phyloP scores from a whole-genome alignment of 2,888 invertebrate genomes.

The Ormyrus pomaceus region DNA sequence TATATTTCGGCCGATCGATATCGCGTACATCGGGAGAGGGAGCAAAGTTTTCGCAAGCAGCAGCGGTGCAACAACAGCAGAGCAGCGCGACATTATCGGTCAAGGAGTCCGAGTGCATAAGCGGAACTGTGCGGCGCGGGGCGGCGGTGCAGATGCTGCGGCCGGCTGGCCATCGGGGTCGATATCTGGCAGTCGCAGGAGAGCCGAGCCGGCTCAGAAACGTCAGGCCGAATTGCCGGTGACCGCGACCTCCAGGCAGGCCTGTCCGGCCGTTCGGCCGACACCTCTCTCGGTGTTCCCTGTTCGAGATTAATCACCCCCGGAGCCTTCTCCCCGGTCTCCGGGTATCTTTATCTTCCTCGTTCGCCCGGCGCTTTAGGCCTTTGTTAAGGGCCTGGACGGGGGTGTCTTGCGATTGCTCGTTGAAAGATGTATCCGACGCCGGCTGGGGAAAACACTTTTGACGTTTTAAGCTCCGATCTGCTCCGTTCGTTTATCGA shows the following conservation, averaged over 20 bases:
- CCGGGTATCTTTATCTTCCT: slow-evolving; percentile 61
- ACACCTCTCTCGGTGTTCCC: background rate
- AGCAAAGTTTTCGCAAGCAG: no score
- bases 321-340: slow-evolving; percentile 41
- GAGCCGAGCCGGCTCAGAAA: no score
- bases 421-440: no score
- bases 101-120: slow-evolving; percentile 18
- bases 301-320: slow-evolving; percentile 38
- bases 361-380: background rate
- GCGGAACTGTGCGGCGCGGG: background rate
- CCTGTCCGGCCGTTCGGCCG: background rate
- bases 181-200: background rate
- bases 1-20: no score
- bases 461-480: no score
- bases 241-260: slow-evolving; percentile 1
- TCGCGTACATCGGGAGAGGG: no score
- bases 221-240: background rate
- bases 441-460: no score
- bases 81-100: background rate
- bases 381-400: no score
- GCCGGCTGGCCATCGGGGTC: slow-evolving; percentile 30
- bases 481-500: no score
- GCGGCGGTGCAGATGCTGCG: background rate
- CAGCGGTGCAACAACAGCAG: no score
- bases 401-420: no score